These are phyloP conservation scores for Nycticebus coucang DNA, from an alignment of 2,113 vertebrate genomes.

Conservation along the genomic window DNA sequence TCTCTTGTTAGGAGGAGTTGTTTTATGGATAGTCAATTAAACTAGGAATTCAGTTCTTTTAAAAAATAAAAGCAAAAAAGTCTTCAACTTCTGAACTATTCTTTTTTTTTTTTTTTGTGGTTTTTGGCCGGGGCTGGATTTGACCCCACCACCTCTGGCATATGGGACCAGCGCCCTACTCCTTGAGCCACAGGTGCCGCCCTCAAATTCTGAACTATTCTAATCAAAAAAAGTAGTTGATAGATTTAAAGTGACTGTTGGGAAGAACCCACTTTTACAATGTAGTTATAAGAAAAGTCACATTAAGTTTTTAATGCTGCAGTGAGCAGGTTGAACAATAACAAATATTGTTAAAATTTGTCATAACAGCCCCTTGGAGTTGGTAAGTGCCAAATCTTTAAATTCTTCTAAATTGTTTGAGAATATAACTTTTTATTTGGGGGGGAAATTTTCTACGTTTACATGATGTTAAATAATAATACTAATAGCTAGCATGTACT, in stretches of 20 bases:
- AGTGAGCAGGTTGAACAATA: neutral
- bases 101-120: no score
- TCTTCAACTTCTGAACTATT: no score
- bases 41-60: neutral
- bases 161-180: no score
- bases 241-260: neutral
- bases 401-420: neutral
- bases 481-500: neutral
- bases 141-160: no score
- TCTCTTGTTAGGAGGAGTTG: neutral
- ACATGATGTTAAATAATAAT: neutral
- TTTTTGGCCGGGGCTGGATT: no score
- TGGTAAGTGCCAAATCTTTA: neutral
- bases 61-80: neutral
- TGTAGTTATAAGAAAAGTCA: neutral
- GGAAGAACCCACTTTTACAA: neutral
- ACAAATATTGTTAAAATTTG: neutral
- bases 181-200: no score
- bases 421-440: neutral
- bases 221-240: neutral
- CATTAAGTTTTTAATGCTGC: neutral
- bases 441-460: neutral
- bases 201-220: no score
- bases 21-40: neutral
- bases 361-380: neutral